These are phyloP conservation scores for Pogonus chalceus DNA, from an alignment of 1,140 invertebrate species.

Conservation along the genomic window DNA sequence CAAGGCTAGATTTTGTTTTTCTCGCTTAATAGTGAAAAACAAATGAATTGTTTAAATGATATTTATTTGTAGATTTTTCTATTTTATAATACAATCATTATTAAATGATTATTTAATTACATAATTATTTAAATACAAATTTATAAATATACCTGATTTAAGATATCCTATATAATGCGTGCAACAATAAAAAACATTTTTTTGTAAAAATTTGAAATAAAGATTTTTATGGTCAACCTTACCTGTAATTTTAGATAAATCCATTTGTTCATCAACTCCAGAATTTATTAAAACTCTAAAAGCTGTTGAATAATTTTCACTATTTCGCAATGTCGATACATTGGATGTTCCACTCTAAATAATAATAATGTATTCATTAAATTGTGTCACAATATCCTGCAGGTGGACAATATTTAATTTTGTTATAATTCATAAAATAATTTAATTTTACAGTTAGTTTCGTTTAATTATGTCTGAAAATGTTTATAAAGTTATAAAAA, in stretches of 20 bases:
- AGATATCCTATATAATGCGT: neutral
- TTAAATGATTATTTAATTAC: too few species aligned
- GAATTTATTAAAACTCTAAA: conserved; percentile 23
- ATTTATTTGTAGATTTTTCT: too few species aligned
- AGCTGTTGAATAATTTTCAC: conserved; percentile 21
- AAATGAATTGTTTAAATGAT: too few species aligned
- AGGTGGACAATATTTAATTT: neutral
- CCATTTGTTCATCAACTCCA: conserved; percentile 6
- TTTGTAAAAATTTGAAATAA: conserved; percentile 17
- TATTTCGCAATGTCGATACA: conserved; percentile 20
- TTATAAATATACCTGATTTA: neutral
- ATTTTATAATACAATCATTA: too few species aligned
- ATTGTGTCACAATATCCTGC: conserved; percentile 1
- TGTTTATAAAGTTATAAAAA: neutral
- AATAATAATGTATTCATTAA: conserved; percentile 4
- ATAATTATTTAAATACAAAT: too few species aligned
- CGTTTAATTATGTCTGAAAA: neutral
- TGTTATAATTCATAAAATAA: neutral
- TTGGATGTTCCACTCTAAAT: conserved; percentile 20
- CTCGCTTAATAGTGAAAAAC: too few species aligned
- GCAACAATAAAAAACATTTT: conserved; percentile 17
- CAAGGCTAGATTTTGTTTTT: too few species aligned
- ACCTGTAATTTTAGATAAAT: neutral
- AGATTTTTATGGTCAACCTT: neutral
- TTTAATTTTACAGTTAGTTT: neutral